Evolutionary conservation across 2,888 invertebrate species (phyloP), one percentile per base, ranked within the genome.

Genomic region (Caenorhabditis sp.): DNA sequence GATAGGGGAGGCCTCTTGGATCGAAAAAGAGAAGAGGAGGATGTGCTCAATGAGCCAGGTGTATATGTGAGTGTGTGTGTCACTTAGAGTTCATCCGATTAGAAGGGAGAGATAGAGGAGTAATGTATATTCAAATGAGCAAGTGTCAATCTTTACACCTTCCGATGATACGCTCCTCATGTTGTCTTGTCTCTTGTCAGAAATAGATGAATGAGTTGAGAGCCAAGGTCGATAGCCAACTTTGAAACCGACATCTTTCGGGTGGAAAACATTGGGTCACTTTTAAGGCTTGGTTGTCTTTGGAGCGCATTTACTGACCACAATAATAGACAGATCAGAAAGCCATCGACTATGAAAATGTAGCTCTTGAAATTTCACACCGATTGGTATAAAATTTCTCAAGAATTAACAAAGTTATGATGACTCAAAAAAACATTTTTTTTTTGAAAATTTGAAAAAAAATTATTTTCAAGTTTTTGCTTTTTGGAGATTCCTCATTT

Each of bases 21-120:
- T 10, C 12, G 38, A 38, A 38, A 38, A 38, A 38, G 38, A 38
- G 38, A 10, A 10, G 38, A 38, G 10, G 35, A 26, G 19, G 51
- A 51, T 22, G 35, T 59, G 59, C 59, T 59, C 38, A 59, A 59
- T 59, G 59, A 59, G 63, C 63, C 63, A 63, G 63, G 63, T 63
- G n/a, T n/a, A n/a, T n/a, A n/a, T n/a, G n/a, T n/a, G n/a, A n/a
- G n/a, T n/a, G n/a, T n/a, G n/a, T n/a, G n/a, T n/a, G 63, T 63
- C 63, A 63, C 22, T 22, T 41, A 26, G 54, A 44, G 24, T 61
- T 61, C 24, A 61, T 61, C 61, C 61, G 61, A 61, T 61, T 61
- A 61, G 19, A 35, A 35, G 35, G 10, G 59, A 12, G 22, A 22
- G 19, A 31, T n/a, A 19, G 31, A n/a, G 38, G 19, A 44, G 61